phyloP scores from a whole-genome alignment of 2,888 invertebrate genomes.

The Malachius bipustulatus region DNA sequence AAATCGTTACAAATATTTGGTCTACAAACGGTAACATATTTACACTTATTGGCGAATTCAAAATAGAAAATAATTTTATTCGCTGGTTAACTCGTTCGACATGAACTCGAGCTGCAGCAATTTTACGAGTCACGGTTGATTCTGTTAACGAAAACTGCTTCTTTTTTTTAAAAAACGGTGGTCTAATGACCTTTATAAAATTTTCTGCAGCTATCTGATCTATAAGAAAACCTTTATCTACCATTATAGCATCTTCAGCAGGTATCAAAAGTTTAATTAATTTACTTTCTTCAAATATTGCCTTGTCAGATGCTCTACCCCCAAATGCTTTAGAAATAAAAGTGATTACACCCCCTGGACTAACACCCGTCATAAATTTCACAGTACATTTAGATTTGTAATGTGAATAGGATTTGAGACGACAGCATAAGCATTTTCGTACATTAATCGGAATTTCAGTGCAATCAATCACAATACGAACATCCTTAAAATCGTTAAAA shows the following conservation, averaged over 20 bases:
- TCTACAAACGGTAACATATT: too few species aligned
- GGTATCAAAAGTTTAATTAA: conserved; percentile 8
- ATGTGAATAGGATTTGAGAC: conserved; percentile 15
- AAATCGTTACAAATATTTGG: too few species aligned
- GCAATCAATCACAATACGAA: conserved; percentile 9
- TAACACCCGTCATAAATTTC: conserved; percentile 20
- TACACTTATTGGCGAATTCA: too few species aligned
- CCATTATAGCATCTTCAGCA: conserved; percentile 21
- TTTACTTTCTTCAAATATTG: conserved; percentile 18
- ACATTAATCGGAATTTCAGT: conserved; percentile 10
- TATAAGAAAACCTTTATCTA: too few species aligned
- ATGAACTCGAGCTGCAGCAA: conserved; percentile 18
- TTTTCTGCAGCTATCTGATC: conserved; percentile 18
- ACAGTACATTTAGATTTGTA: conserved; percentile 15
- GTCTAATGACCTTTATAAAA: conserved; percentile 13
- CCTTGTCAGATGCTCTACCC: conserved; percentile 19
- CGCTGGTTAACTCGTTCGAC: conserved; percentile 16
- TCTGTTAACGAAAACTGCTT: conserved; percentile 13
- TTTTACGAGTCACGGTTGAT: conserved; percentile 13
- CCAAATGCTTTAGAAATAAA: conserved; percentile 18
- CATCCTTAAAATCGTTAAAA: conserved; percentile 11
- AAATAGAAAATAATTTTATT: too few species aligned
- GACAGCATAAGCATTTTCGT: conserved; percentile 12
- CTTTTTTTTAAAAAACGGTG: conserved; percentile 16
- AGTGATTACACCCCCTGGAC: conserved; percentile 18